Base-by-base conservation (phyloP, 1,140 invertebrate genomes). In the Thalassaphorura encarpata region DNA sequence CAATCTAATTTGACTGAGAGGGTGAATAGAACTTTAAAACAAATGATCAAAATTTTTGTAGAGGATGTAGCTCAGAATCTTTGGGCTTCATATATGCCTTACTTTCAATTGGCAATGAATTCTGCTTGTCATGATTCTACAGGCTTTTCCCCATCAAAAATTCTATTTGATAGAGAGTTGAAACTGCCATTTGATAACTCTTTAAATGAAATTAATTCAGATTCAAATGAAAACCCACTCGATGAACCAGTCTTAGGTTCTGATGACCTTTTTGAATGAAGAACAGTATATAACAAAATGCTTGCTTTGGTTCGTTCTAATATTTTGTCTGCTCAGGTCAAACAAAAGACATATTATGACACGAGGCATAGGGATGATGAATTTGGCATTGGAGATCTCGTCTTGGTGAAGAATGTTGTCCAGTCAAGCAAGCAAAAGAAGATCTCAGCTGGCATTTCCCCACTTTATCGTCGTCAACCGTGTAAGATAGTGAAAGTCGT, bases 11-110 rank as follows among this genome's bases (percentile, higher is more conserved):
- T 68, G 0, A 69, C 69, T 0, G 73, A 75, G 56, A 52, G 72
- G n/a, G 69, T 69, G 16, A 76, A 75, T 52, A 40, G 68, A 16
- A 69, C 70, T 19, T 23, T 76, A 1, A 75, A 76, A 57, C 60
- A 62, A 1, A 69, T 69, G 62, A 60, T 75, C 0, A 56, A 66
- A 0, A 69, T 70, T 1, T 23, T 49, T 0, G 54, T 52, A 8
- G 19, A 4, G 2, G 2, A 36, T 16, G 18, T 46, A 19, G 31
- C 33, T 3, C 40, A 36, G 27, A 58, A 58, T 27, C 13, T 43
- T 11, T 75, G 70, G 71, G 62, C 70, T 46, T 45, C 60, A 1
- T 54, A 68, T 18, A 50, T 75, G 1, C 56, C 66, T 0, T 67
- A 70, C 27, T 61, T 76, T 5, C 52, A 62, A 0, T 75, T 72